A percentile compares a stretch with the other conserved stretches of the same genome.
Evolutionary conservation across 2,888 invertebrate genomes (phyloP).

Genomic region (Drosophila sordidapex): DNA sequence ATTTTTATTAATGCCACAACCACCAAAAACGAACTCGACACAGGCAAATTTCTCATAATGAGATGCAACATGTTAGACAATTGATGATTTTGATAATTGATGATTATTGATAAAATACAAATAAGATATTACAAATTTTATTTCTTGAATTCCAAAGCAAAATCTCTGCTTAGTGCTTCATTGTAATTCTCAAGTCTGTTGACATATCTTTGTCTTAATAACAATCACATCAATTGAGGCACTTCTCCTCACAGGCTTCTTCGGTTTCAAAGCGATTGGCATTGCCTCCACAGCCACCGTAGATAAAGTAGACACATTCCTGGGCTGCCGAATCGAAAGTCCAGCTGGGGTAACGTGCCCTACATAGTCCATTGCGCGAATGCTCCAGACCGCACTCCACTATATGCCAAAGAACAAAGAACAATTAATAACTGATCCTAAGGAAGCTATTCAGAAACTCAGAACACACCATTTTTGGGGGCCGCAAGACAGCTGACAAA

Average conservation of each 20-base stretch:
- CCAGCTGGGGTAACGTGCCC: constrained; percentile 58
- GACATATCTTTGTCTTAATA: neutral
- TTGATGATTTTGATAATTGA: too few species aligned
- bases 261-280: constrained; percentile 58
- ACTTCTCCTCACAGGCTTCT: constrained; percentile 56
- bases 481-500: constrained; percentile 1
- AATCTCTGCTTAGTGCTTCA: neutral
- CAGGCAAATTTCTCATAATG: too few species aligned
- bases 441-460: neutral
- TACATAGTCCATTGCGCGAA: constrained; percentile 43
- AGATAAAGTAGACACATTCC: constrained; percentile 62
- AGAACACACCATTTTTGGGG: constrained; percentile 27
- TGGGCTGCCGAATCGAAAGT: constrained; percentile 38
- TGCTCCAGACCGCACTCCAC: constrained; percentile 59
- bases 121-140: neutral
- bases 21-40: constrained; percentile 32
- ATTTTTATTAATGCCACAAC: constrained; percentile 71
- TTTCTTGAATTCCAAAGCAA: neutral
- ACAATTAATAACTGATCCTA: neutral
- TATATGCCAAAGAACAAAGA: constrained; percentile 13
- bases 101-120: neutral
- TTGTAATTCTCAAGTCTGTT: neutral
- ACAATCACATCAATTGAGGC: constrained; percentile 39
- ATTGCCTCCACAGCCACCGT: constrained; percentile 72
- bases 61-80: too few species aligned